A percentile compares a stretch with the other conserved stretches of the same genome.
phyloP scores from a whole-genome alignment of 1,140 invertebrate species.

The Cherax destructor region DNA sequence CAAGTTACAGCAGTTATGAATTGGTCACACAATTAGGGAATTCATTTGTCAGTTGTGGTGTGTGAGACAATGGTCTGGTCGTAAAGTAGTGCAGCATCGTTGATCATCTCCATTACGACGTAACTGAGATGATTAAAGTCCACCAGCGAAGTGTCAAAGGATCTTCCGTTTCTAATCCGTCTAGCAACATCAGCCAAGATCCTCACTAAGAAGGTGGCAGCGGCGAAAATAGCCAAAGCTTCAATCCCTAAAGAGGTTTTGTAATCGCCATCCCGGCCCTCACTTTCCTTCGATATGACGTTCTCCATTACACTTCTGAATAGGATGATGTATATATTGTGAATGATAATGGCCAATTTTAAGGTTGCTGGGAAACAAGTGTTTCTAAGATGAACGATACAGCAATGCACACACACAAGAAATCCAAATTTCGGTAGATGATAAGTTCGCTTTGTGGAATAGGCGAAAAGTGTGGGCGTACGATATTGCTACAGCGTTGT shows the following conservation, averaged over 20 bases:
- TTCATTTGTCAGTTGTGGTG: no score
- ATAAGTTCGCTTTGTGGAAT: no score
- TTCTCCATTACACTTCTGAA: no score
- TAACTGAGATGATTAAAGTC: slow-evolving; percentile 8
- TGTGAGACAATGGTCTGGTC: not conserved
- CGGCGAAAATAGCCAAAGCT: slow-evolving; percentile 43
- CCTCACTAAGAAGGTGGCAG: slow-evolving; percentile 28
- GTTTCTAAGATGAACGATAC: no score
- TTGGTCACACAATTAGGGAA: no score
- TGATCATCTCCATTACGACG: not conserved
- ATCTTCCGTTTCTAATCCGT: slow-evolving; percentile 29
- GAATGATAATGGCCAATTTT: no score
- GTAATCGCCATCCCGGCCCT: slow-evolving; percentile 9
- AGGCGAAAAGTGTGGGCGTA: not conserved
- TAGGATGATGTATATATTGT: no score
- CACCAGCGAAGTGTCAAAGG: not conserved
- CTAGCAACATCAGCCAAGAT: slow-evolving; percentile 31
- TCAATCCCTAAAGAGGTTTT: slow-evolving; percentile 49
- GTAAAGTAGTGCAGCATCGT: slow-evolving; percentile 12
- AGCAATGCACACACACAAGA: no score
- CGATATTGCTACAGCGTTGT: not conserved
- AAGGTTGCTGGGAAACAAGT: no score
- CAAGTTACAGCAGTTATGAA: no score
- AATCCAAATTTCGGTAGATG: no score
- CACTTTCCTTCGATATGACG: not conserved